A percentile compares a stretch with the other conserved stretches of the same genome.
Conservation (phyloP, 2,797 vertebrate genomes). For the Myripristis jacobus region DNA sequence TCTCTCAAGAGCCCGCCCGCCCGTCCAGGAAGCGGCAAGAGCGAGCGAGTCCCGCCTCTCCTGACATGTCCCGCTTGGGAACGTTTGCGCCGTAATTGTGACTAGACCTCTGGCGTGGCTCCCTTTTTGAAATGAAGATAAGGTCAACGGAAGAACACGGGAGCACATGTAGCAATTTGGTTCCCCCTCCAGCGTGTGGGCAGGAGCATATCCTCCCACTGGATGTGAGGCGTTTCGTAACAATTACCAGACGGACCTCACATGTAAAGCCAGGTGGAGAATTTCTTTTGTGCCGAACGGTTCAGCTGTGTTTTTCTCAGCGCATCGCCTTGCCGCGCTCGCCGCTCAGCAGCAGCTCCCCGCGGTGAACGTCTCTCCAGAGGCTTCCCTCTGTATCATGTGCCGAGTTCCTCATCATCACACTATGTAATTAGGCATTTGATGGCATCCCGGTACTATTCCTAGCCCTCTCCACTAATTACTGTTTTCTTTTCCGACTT, state of each 20-base stretch:
- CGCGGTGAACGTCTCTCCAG: neutral
- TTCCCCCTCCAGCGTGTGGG: constrained; percentile 38
- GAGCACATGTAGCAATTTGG: constrained; percentile 12
- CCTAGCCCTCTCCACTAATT: constrained; percentile 48
- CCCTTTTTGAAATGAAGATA: constrained; percentile 25
- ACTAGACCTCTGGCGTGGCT: neutral
- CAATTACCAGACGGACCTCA: constrained; percentile 28
- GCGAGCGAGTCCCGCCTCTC: constrained; percentile 24
- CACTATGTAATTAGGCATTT: constrained; percentile 58
- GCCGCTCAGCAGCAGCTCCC: constrained; percentile 8
- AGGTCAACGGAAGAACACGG: neutral
- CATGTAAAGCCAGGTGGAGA: constrained; percentile 3
- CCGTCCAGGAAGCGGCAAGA: constrained; percentile 16
- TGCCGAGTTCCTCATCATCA: constrained; percentile 27
- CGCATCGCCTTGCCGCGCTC: neutral
- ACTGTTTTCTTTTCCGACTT: constrained; percentile 57
- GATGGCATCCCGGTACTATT: constrained; percentile 43
- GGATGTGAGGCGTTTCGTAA: constrained; percentile 61
- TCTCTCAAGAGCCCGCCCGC: constrained; percentile 29
- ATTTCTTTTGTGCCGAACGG: constrained; percentile 8
- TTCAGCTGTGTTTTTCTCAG: neutral
- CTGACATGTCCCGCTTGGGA: constrained; percentile 1
- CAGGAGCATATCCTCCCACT: constrained; percentile 51
- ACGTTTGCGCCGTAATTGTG: neutral
- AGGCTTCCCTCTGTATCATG: constrained; percentile 1